Evolutionary conservation across 2,113 vertebrate genomes (phyloP).

Genomic region (Capra hircus): DNA sequence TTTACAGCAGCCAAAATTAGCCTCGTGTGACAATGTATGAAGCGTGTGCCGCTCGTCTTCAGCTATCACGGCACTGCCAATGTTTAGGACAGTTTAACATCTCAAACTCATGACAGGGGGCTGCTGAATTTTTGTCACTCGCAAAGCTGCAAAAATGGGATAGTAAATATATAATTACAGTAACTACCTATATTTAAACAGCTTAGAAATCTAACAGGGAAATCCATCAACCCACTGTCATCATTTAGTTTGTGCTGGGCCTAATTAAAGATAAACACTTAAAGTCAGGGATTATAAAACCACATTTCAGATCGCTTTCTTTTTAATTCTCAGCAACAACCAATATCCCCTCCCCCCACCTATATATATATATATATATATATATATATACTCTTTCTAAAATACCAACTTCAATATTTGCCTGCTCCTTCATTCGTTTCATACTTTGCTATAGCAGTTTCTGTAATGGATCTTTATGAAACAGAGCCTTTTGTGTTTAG

Average conservation of each 20-base stretch:
- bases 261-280: background rate
- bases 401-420: background rate
- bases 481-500: background rate
- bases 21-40: background rate
- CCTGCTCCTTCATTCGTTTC: background rate
- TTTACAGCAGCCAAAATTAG: conserved; percentile 30
- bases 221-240: background rate
- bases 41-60: background rate
- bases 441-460: background rate
- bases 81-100: conserved; percentile 53
- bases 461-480: background rate
- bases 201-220: background rate
- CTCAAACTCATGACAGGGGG: conserved; percentile 11
- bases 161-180: conserved; percentile 48
- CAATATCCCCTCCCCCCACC: background rate
- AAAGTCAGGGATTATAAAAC: background rate
- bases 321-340: background rate
- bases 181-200: conserved; percentile 10
- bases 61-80: background rate
- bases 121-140: background rate
- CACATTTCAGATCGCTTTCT: background rate
- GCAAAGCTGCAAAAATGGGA: conserved; percentile 45
- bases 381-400: background rate
- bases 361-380: background rate
- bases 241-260: background rate